phyloP scores from a whole-genome alignment of 2,888 invertebrate species.

The Drosophila quinaria region DNA sequence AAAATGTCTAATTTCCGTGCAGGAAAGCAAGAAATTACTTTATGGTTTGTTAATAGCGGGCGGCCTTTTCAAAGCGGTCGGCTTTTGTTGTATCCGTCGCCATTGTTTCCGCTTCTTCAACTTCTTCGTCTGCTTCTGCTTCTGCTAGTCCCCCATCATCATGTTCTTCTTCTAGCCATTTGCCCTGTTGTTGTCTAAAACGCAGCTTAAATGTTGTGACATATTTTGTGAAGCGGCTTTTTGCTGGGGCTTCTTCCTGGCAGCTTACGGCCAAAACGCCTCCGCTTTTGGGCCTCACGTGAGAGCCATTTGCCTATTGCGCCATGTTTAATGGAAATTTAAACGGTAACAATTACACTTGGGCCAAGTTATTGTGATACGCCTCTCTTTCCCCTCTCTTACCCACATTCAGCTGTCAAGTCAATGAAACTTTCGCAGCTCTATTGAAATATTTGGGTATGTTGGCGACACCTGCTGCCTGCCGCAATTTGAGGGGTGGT shows the following conservation, averaged over 20 bases:
- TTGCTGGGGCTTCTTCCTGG: conserved; percentile 7
- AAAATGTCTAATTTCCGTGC: conserved; percentile 82
- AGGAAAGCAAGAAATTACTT: conserved; percentile 82
- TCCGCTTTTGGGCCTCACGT: conserved; percentile 25
- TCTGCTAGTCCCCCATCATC: neutral
- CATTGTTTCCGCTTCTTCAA: conserved; percentile 53
- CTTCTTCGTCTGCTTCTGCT: neutral
- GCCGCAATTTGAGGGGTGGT: neutral
- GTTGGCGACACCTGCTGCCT: conserved; percentile 63
- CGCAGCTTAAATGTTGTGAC: conserved; percentile 76
- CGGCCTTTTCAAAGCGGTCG: conserved; percentile 64
- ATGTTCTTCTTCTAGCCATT: conserved; percentile 17
- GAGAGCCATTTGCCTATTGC: conserved; percentile 60
- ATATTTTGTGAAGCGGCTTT: conserved; percentile 58
- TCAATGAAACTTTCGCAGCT: conserved; percentile 70
- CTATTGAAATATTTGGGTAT: conserved; percentile 65
- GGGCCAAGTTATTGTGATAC: conserved; percentile 54
- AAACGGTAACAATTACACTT: conserved; percentile 79
- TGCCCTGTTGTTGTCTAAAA: conserved; percentile 37
- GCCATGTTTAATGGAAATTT: conserved; percentile 76
- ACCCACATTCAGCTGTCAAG: conserved; percentile 66
- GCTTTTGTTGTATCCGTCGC: conserved; percentile 62
- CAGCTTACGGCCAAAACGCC: conserved; percentile 28
- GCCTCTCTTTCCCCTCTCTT: neutral
- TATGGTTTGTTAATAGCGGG: conserved; percentile 82